Evolutionary conservation across 2,888 invertebrate genomes (phyloP), one percentile per base, ranked within the genome.

Genomic region (Agriotes lineatus): DNA sequence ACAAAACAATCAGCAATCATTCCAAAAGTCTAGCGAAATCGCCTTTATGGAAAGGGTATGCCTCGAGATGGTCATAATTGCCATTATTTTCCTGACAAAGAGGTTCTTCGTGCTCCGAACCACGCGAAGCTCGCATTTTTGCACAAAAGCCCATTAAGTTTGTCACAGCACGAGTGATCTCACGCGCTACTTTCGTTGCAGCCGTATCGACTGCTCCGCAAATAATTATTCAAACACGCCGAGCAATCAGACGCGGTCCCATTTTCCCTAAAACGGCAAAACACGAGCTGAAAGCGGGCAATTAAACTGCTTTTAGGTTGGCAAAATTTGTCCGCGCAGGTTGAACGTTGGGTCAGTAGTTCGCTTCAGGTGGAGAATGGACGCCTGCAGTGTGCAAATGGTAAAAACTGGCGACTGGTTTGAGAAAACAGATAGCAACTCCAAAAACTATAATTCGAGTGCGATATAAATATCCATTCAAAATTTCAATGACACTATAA

Each of bases 141-240:
- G 66, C 66, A 74, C 74, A 76, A 75, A 74, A 71, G 74, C 60
- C 66, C 64, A 74, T 76, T 73, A 70, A 69, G 70, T 71, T 73
- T 73, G 73, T 74, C 72, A 70, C 62, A 73, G 69, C 72, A 72
- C 73, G 71, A 73, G 71, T 75, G 71, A 69, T 77, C 77, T 76
- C 78, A 78, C 78, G 77, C 71, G 77, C 77, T 75, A 77, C 77
- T 78, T 78, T 78, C 74, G 67, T 30, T 10, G 16, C 22, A 58
- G 39, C 25, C 52, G 18, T 52, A 52, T 33, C 25, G 52, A 52
- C 50, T 50, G 19, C 35, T 16, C 20, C 35, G 9, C 39, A 39
- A 44, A 48, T 48, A 59, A 59, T 59, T 45, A 59, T 48, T 59
- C 45, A 59, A 59, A 59, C 45, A 59, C n/a, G 25, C 20, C 59